Base-by-base conservation (phyloP, 2,888 invertebrate species). In the Cordilura impudica region DNA sequence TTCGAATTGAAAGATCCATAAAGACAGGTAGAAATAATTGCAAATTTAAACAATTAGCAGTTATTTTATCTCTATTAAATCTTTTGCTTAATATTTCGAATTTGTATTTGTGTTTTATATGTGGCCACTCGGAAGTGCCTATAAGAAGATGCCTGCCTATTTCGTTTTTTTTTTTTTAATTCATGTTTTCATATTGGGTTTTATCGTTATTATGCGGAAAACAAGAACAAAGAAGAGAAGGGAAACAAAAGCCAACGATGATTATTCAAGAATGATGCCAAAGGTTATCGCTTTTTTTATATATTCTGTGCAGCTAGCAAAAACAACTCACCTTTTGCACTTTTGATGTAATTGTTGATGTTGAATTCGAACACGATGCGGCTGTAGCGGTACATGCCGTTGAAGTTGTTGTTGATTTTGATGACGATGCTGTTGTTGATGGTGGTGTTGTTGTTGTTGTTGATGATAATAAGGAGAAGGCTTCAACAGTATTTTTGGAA, bases 251-350 rank as follows among this genome's bases (percentile, higher is more conserved):
- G 29, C 54, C n/a, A 39, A 16, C 54, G 67, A 29, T 56, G 54
- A 54, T 51, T 54, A 39, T 45, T 69, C 39, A 53, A 26, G 54
- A 39, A 16, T 39, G 47, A 43, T 29, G 65, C 31, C 70, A 65
- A 60, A 35, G 58, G 65, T 66, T 66, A 63, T 75, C 67, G 53
- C 51, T 51, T 35, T 47, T 47, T 45, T 29, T 43, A 31, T 56
- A 4, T 35, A 19, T 19, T 35, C 1, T 7, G 6, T 66, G 45
- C 26, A 58, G 51, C 43, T 58, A 65, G 53, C 53, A 29, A 47
- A n/a, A n/a, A 47, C 14, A 49, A 71, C 80, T 77, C 65, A 80
- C 80, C 80, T 80, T 77, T 65, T 73, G 76, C 10, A 58, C 58
- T 43, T 53, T 61, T 58, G 75, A 56, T 49, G 71, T 63, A 67